phyloP scores from a whole-genome alignment of 2,888 invertebrate species.

The Malthinus seriepunctatus region DNA sequence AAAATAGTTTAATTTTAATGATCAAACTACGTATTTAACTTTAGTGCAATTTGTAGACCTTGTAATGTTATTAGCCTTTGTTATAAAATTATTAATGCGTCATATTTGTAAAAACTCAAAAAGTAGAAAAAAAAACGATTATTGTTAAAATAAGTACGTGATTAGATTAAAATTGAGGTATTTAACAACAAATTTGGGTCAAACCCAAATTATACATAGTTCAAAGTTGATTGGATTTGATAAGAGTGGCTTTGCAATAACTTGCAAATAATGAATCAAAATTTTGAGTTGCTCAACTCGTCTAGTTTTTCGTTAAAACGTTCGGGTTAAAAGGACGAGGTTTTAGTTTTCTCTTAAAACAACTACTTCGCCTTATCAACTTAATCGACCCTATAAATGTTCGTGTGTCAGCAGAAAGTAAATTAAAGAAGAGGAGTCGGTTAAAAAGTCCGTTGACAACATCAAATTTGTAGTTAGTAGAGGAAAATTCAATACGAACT shows the following conservation, averaged over 20 bases:
- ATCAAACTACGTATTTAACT: neutral
- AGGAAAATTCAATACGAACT: neutral
- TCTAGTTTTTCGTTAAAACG: too few species aligned
- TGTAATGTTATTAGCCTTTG: conserved; percentile 23
- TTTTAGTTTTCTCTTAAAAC: too few species aligned
- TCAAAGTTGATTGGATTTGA: conserved; percentile 9
- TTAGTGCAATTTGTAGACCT: conserved; percentile 14
- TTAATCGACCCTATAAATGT: too few species aligned
- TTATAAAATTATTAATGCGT: conserved; percentile 13
- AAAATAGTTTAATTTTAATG: neutral
- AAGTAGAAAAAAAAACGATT: conserved; percentile 5
- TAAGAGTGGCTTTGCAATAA: too few species aligned
- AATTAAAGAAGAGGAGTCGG: neutral
- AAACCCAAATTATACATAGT: conserved; percentile 11
- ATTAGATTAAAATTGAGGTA: conserved; percentile 16
- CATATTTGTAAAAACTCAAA: neutral
- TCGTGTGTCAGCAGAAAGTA: neutral
- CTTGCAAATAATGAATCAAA: too few species aligned
- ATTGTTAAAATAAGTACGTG: conserved; percentile 3
- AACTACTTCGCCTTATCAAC: too few species aligned
- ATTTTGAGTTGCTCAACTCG: too few species aligned
- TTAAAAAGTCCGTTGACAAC: conserved; percentile 1
- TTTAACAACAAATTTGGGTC: conserved; percentile 15
- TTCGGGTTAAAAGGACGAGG: too few species aligned
- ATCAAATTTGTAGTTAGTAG: conserved; percentile 1